Evolutionary conservation across 2,888 invertebrate species (phyloP).

Genomic region (Drosophila lutescens): DNA sequence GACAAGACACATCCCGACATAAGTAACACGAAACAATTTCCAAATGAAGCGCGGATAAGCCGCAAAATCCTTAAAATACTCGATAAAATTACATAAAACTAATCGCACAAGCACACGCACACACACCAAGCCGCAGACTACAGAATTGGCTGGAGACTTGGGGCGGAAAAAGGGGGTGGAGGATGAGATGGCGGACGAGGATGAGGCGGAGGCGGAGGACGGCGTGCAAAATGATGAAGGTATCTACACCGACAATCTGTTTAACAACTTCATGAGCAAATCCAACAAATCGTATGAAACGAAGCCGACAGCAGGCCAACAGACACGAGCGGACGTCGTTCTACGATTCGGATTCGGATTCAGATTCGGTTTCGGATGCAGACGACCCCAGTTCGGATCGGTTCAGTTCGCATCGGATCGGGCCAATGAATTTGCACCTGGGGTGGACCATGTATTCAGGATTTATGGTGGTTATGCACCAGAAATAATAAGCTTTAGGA

Average conservation of each 20-base stretch:
- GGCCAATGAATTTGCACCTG: conserved; percentile 33
- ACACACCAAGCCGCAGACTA: conserved; percentile 33
- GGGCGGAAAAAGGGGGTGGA: conserved; percentile 10
- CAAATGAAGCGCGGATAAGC: conserved; percentile 80
- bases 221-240: conserved; percentile 75
- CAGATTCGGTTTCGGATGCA: conserved; percentile 32
- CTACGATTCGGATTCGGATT: conserved; percentile 21
- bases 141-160: conserved; percentile 49
- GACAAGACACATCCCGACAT: conserved; percentile 54
- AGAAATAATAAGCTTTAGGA: too few relatives aligned
- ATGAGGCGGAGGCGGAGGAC: conserved; percentile 26
- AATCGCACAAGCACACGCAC: conserved; percentile 79
- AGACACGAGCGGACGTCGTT: conserved; percentile 35
- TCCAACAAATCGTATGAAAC: conserved; percentile 83
- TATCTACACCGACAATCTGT: conserved; percentile 83
- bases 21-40: conserved; percentile 79
- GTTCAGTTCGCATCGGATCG: conserved; percentile 39
- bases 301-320: conserved; percentile 59
- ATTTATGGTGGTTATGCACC: background rate
- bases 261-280: conserved; percentile 83
- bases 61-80: conserved; percentile 82
- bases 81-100: conserved; percentile 83
- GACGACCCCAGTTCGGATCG: conserved; percentile 36
- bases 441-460: conserved; percentile 11
- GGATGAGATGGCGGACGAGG: background rate